Percentiles rank a stretch among this genome's conserved stretches.
phyloP scores from a whole-genome alignment of 2,888 invertebrate species.

The Ophion obscuratus region DNA sequence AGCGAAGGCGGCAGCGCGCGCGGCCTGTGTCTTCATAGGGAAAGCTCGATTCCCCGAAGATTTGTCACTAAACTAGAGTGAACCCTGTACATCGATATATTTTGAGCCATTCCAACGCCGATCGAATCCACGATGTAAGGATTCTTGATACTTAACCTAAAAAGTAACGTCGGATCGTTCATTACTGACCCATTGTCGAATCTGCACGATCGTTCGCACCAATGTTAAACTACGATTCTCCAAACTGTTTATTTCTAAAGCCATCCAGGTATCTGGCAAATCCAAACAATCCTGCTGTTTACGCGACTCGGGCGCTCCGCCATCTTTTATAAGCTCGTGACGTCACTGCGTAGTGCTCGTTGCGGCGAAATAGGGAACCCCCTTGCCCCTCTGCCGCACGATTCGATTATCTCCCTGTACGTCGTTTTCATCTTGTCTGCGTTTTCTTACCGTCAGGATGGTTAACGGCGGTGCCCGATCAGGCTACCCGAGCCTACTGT shows the following conservation, averaged over 20 bases:
- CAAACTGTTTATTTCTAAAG: not conserved
- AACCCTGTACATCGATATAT: slow-evolving; percentile 5
- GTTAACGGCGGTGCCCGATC: slow-evolving; percentile 85
- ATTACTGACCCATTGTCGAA: not conserved
- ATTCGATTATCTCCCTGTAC: not conserved
- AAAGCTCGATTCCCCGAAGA: not conserved
- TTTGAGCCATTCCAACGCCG: slow-evolving; percentile 8
- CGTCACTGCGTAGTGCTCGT: slow-evolving; percentile 6
- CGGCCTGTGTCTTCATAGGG: not conserved
- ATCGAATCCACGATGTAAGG: not conserved
- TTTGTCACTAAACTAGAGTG: slow-evolving; percentile 26
- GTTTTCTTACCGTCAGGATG: slow-evolving; percentile 83
- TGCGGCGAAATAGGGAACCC: not conserved
- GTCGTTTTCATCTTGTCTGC: not conserved
- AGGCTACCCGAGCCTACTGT: slow-evolving; percentile 86
- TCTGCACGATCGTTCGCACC: not conserved
- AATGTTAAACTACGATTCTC: not conserved
- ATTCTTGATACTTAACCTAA: not conserved
- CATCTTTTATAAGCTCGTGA: slow-evolving; percentile 9
- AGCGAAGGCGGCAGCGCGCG: not conserved
- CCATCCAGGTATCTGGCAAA: not conserved
- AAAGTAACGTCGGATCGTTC: not conserved
- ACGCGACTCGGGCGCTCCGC: slow-evolving; percentile 6
- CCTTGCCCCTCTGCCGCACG: not conserved
- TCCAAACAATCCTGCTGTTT: not conserved